phyloP scores from a whole-genome alignment of 2,797 vertebrate species.

The Choloepus didactylus region DNA sequence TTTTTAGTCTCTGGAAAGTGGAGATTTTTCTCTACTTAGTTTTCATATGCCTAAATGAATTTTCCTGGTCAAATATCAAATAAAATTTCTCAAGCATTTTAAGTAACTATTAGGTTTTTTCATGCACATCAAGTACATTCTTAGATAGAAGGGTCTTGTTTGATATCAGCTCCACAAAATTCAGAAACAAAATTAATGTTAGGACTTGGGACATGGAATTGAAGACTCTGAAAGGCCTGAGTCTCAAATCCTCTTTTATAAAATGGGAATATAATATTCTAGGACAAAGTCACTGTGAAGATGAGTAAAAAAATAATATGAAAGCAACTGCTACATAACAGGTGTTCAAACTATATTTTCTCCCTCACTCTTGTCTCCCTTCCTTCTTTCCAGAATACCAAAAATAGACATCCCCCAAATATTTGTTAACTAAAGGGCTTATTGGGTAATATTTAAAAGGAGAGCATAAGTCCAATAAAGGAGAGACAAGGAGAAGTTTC shows the following conservation, averaged over 20 bases:
- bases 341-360: neutral
- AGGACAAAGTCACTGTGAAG: slow-evolving; percentile 31
- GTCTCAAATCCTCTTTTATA: neutral
- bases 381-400: slow-evolving; percentile 36
- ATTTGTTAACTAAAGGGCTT: neutral
- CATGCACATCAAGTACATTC: neutral
- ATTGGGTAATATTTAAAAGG: neutral
- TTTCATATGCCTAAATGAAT: slow-evolving; percentile 32
- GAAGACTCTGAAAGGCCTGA: slow-evolving; percentile 9
- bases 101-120: neutral
- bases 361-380: neutral
- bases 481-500: slow-evolving; percentile 27
- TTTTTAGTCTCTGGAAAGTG: slow-evolving; percentile 1
- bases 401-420: neutral
- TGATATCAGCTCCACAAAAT: neutral
- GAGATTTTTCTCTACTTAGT: slow-evolving; percentile 32
- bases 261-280: neutral
- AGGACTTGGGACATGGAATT: slow-evolving; percentile 1
- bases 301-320: slow-evolving; percentile 33
- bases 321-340: slow-evolving; percentile 24
- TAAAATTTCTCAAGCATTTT: slow-evolving; percentile 58
- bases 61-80: slow-evolving; percentile 20
- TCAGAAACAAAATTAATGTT: slow-evolving; percentile 46
- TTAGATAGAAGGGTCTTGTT: slow-evolving; percentile 4
- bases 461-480: neutral